Evolutionary conservation across 1,140 invertebrate genomes (phyloP).

Genomic region (Sarcophaga peregrina): DNA sequence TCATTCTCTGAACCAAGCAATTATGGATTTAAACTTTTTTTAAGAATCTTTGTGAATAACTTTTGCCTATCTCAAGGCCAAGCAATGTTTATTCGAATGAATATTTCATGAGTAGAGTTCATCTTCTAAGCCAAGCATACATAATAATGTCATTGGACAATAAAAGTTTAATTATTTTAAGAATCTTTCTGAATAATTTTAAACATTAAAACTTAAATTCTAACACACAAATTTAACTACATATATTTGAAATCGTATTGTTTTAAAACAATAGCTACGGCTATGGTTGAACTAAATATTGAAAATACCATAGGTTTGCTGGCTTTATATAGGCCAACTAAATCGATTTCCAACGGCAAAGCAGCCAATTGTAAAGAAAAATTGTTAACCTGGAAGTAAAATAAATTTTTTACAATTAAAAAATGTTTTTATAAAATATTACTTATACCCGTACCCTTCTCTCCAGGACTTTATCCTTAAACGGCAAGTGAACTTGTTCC

Average conservation of each 20-base stretch:
- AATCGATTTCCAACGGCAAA: neutral
- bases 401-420: too few relatives aligned
- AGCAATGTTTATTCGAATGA: too few relatives aligned
- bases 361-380: neutral
- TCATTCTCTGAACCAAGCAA: too few relatives aligned
- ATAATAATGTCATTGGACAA: too few relatives aligned
- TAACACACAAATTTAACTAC: neutral
- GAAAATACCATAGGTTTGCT: neutral
- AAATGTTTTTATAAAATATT: neutral
- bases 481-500: neutral
- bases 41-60: too few relatives aligned
- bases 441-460: neutral
- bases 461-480: neutral
- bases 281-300: neutral
- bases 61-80: too few relatives aligned
- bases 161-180: too few relatives aligned
- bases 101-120: too few relatives aligned
- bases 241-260: constrained; percentile 1
- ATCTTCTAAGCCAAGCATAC: too few relatives aligned
- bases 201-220: too few relatives aligned
- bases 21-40: too few relatives aligned
- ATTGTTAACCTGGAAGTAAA: constrained; percentile 32
- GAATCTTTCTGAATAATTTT: too few relatives aligned
- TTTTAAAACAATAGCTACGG: neutral
- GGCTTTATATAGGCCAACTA: neutral